phyloP scores from a whole-genome alignment of 2,888 invertebrate genomes.

The Erpobdella octoculata region DNA sequence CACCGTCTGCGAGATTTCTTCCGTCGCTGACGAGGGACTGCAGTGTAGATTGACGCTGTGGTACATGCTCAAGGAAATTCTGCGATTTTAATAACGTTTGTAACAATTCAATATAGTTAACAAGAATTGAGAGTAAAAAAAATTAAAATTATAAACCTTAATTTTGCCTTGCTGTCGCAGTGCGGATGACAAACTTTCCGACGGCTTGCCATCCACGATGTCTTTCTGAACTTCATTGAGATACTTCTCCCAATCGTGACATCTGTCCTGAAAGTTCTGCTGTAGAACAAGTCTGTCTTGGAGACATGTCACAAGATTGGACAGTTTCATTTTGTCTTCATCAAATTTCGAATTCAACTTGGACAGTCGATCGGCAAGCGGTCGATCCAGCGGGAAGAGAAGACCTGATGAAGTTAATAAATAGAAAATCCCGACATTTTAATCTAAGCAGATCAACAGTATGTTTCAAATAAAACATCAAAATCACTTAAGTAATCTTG shows the following conservation, averaged over 20 bases:
- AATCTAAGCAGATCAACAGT: no score
- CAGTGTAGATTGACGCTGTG: slow-evolving; percentile 7
- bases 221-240: neutral
- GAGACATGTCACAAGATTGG: slow-evolving; percentile 4
- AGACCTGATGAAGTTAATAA: no score
- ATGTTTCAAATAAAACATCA: no score
- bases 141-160: neutral
- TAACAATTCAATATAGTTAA: neutral
- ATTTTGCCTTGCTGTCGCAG: neutral
- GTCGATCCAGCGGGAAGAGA: neutral
- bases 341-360: neutral
- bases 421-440: no score
- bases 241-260: slow-evolving; percentile 13
- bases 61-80: slow-evolving; percentile 7
- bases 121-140: neutral
- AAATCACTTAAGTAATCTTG: no score
- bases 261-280: slow-evolving; percentile 9
- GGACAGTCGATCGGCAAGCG: neutral
- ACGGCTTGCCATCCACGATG: neutral
- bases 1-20: neutral
- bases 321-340: neutral
- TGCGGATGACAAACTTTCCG: neutral
- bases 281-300: neutral
- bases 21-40: neutral
- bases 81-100: neutral